Percentiles rank a stretch among this genome's conserved stretches.
Conservation (phyloP, 2,888 invertebrate genomes). For the Melanophora roralis region DNA sequence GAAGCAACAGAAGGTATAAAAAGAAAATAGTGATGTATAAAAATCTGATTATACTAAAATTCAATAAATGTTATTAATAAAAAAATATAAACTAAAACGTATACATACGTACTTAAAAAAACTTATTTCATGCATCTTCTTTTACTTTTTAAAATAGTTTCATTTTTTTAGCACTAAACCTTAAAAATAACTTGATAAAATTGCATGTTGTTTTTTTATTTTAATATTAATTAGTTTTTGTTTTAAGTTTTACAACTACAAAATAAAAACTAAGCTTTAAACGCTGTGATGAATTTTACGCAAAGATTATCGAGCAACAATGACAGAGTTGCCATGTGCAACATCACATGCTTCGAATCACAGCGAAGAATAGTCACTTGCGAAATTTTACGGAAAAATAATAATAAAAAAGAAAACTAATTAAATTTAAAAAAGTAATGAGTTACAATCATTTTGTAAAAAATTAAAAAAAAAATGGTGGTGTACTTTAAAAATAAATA, state of each 20-base stretch:
- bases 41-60: constrained; percentile 28
- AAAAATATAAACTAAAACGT: no score
- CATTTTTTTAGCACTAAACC: constrained; percentile 21
- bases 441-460: neutral
- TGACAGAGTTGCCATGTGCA: no score
- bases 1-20: constrained; percentile 18
- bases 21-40: constrained; percentile 12
- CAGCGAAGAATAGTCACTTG: no score
- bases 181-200: constrained; percentile 25
- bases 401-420: no score
- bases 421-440: no score
- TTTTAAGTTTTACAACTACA: neutral
- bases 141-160: neutral
- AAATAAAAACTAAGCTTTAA: no score
- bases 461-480: neutral
- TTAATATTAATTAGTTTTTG: neutral
- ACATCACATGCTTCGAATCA: no score
- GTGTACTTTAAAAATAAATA: neutral
- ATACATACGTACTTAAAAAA: no score
- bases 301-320: no score
- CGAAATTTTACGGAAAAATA: no score
- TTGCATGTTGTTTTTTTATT: constrained; percentile 1
- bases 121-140: no score
- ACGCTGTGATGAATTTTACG: no score
- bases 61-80: neutral